A percentile compares a stretch with the other conserved stretches of the same genome.
Evolutionary conservation across 2,888 invertebrate species (phyloP).

Genomic region (Dasypolia templi): DNA sequence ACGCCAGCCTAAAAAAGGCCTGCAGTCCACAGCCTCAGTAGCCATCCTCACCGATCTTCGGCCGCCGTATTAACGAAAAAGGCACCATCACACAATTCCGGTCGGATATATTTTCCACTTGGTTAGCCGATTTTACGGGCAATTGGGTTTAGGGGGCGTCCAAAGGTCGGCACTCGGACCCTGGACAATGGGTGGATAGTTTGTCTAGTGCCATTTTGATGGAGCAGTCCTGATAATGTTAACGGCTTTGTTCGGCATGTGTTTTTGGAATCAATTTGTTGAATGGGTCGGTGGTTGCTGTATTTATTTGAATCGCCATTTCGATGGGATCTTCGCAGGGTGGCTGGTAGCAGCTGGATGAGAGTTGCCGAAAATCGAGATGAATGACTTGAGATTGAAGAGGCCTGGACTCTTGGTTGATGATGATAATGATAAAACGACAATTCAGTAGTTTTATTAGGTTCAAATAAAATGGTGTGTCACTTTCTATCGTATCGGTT

Average conservation of each 20-base stretch:
- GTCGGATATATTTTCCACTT: conserved; percentile 89
- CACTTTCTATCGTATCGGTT: not conserved
- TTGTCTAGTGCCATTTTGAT: conserved; percentile 85
- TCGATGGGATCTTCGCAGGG: not conserved
- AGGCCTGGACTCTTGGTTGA: not conserved
- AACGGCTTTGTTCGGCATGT: conserved; percentile 71
- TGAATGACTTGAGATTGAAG: not conserved
- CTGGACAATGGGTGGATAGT: conserved; percentile 83
- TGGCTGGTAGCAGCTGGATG: not conserved
- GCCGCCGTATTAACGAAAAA: conserved; percentile 82
- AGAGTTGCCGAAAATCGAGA: not conserved
- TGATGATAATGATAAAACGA: too few species aligned
- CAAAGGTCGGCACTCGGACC: conserved; percentile 80
- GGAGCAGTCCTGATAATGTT: conserved; percentile 83
- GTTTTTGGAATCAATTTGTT: conserved; percentile 55
- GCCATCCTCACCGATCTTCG: conserved; percentile 60
- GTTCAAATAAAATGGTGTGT: not conserved
- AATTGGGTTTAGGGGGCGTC: conserved; percentile 83
- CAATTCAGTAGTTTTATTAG: too few species aligned
- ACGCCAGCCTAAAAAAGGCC: not conserved
- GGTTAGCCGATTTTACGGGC: conserved; percentile 89
- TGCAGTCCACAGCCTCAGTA: conserved; percentile 20
- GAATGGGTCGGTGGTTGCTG: conserved; percentile 9
- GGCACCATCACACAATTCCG: conserved; percentile 76
- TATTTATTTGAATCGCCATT: conserved; percentile 1